These are phyloP conservation scores for Strigamia crassipes DNA, from an alignment of 2,888 invertebrate species.

Conservation along the genomic window DNA sequence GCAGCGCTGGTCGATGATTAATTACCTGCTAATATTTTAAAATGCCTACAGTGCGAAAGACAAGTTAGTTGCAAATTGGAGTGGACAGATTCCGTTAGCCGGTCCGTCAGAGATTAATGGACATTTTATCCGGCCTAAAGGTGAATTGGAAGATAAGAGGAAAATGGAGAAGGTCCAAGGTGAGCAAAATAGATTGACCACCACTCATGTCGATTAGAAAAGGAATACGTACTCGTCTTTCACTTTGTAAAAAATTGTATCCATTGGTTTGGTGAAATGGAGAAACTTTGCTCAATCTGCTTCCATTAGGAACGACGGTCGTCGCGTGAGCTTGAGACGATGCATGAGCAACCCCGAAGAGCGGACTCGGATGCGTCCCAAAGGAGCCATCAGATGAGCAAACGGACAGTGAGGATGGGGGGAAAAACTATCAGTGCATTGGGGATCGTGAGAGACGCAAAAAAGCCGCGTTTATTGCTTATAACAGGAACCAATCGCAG, in stretches of 20 bases:
- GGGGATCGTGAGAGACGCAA: constrained; percentile 8
- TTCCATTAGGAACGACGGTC: constrained; percentile 11
- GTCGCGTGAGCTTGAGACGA: not conserved
- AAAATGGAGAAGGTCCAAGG: not conserved
- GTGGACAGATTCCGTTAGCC: not conserved
- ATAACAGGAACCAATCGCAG: constrained; percentile 27
- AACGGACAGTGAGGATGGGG: not conserved
- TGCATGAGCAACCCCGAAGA: constrained; percentile 21
- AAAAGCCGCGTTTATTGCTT: constrained; percentile 27
- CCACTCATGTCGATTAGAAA: not conserved
- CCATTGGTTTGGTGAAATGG: not conserved
- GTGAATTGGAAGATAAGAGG: not conserved
- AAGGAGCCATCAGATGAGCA: not conserved
- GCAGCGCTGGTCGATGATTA: not conserved
- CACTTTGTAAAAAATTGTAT: not conserved
- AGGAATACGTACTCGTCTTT: not conserved
- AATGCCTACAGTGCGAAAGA: not conserved
- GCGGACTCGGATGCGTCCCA: constrained; percentile 1
- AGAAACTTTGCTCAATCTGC: constrained; percentile 6
- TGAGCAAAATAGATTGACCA: not conserved
- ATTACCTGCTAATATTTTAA: not conserved
- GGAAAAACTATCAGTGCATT: not conserved
- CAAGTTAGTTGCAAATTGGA: not conserved
- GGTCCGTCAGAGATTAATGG: not conserved
- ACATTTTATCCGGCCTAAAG: not conserved